Conservation (phyloP, 2,113 vertebrate species). For the Halcyon senegalensis region DNA sequence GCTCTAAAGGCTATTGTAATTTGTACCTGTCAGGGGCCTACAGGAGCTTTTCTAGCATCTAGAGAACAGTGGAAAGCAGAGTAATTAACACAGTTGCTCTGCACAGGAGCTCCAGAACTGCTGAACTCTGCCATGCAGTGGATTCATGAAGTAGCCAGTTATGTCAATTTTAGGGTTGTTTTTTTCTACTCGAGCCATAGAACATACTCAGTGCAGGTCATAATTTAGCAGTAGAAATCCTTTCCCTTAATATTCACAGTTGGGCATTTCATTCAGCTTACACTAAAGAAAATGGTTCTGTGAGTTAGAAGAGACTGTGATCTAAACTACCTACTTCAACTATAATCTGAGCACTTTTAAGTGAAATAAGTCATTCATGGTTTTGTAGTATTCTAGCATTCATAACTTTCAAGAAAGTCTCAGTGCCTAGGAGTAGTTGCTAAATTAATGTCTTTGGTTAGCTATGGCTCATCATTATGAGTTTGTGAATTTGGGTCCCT, state of each 20-base stretch:
- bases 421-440: background rate
- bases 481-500: background rate
- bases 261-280: background rate
- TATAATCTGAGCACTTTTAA: background rate
- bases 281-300: background rate
- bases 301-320: background rate
- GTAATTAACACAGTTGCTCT: background rate
- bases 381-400: background rate
- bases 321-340: background rate
- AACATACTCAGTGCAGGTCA: background rate
- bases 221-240: background rate
- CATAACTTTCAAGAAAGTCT: background rate
- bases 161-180: background rate
- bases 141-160: background rate
- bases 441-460: constrained; percentile 4
- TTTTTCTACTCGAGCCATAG: background rate
- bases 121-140: background rate
- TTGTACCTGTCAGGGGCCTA: background rate
- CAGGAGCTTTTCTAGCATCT: background rate
- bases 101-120: background rate
- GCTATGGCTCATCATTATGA: background rate
- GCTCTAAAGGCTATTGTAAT: background rate
- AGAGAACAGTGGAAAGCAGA: background rate
- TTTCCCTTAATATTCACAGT: background rate
- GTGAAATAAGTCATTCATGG: background rate